Conservation (phyloP, 2,888 invertebrate genomes). For the Lasioglossum leucozonium region DNA sequence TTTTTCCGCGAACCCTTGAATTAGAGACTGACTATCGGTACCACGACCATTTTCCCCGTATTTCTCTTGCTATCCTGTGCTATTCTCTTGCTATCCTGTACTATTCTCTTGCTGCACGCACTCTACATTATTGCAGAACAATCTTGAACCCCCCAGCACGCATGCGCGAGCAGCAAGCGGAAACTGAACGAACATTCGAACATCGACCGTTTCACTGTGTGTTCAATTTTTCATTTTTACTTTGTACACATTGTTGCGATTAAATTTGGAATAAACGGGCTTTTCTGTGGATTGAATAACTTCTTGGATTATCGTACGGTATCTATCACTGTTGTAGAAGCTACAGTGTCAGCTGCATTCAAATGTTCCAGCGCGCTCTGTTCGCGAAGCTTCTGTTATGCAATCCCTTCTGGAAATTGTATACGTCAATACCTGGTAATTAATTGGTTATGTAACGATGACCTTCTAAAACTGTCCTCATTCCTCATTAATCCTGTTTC, state of each 20-base stretch:
- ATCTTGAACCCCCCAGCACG: neutral
- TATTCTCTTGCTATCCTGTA: neutral
- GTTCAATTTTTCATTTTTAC: neutral
- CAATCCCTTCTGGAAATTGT: neutral
- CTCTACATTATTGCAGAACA: neutral
- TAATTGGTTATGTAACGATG: neutral
- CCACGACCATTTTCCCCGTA: slow-evolving; percentile 42
- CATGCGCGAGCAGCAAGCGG: neutral
- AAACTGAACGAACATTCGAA: neutral
- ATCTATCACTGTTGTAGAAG: neutral
- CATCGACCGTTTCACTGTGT: neutral
- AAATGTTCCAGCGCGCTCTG: neutral
- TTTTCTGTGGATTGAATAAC: neutral
- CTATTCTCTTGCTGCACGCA: neutral
- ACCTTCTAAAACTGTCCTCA: neutral
- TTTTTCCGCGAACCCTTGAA: slow-evolving; percentile 61
- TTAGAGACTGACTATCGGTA: slow-evolving; percentile 52
- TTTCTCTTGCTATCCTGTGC: slow-evolving; percentile 15
- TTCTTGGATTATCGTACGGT: neutral
- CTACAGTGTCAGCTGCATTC: neutral
- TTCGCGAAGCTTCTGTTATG: neutral
- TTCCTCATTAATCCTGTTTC: neutral
- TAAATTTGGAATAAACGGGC: neutral
- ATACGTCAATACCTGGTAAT: neutral
- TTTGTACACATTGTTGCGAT: neutral